phyloP scores from a whole-genome alignment of 2,113 vertebrate genomes.

The Pteropus alecto region DNA sequence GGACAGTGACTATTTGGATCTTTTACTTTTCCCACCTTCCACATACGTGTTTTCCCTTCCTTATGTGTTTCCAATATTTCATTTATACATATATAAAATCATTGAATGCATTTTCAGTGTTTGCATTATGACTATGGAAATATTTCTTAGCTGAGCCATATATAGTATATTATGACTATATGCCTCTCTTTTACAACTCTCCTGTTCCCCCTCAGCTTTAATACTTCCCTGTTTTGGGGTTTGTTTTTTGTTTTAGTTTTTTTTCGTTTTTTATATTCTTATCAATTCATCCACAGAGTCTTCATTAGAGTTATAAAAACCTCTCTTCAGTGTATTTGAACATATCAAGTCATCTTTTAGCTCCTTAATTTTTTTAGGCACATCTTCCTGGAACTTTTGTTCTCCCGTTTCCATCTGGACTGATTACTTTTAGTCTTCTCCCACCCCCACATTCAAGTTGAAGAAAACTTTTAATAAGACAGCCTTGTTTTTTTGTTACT shows the following conservation, averaged over 20 bases:
- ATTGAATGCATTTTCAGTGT: not conserved
- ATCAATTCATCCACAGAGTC: not conserved
- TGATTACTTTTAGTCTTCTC: not conserved
- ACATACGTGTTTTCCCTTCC: not conserved
- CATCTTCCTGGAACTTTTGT: not conserved
- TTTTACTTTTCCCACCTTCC: not conserved
- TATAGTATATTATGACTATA: not conserved
- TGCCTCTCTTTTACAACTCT: not conserved
- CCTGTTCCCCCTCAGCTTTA: not conserved
- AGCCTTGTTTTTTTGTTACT: not conserved
- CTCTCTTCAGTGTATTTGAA: not conserved
- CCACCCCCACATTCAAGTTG: too few relatives aligned
- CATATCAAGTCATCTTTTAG: not conserved
- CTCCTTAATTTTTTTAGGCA: not conserved
- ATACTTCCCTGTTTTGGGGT: not conserved
- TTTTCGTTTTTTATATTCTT: not conserved
- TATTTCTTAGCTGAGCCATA: not conserved
- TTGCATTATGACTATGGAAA: not conserved
- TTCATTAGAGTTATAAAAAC: not conserved
- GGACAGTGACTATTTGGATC: not conserved
- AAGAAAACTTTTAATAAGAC: too few relatives aligned
- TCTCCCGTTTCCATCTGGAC: not conserved
- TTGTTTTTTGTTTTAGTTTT: not conserved
- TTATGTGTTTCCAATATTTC: not conserved
- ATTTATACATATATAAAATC: not conserved